Evolutionary conservation across 2,888 invertebrate species (phyloP), one percentile per base, ranked within the genome.

Genomic region (Drosophila fungiperda): DNA sequence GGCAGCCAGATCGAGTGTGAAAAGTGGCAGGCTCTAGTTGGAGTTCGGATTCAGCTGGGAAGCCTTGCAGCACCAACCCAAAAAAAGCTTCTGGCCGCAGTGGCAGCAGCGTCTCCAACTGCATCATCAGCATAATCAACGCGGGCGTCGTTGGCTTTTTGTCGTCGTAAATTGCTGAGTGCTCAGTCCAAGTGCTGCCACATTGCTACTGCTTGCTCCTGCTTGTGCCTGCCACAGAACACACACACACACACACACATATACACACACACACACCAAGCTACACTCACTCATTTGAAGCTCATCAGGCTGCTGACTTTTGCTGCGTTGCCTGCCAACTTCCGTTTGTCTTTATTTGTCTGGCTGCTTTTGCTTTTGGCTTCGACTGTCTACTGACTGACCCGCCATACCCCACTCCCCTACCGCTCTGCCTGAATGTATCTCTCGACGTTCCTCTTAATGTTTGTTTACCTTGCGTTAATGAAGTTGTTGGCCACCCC

Each of bases 51-150:
- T 8, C 45, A 45, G 15, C 3, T 23, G 32, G 26, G 23, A 35
- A 35, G 11, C 1, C 40, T 17, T 45, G 60, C 58, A 70, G 17
- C 48, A 53, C 12, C 62, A n/a, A 4, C 17, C 36, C 29, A 50
- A 68, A 58, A 68, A 68, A 62, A 68, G 57, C n/a, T 73, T 64
- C 65, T 78, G 64, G 57, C 35, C 53, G 55, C 35, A 61, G 26
- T 2, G 2, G 55, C 38, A 26, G 48, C 8, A 17, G 49, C 62
- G 71, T 66, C 81, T 86, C 68, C 83, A 73, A 78, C 84, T 87
- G 87, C 87, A 87, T 87, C 87, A 87, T 87, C 87, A 89, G 87
- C 87, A 87, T 87, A 87, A 87, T 87, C 87, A 87, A 89, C 87
- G 87, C 87, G 89, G 85, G 78, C 78, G 80, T 72, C 68, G 86